Evolutionary conservation across 2,113 vertebrate genomes (phyloP).

Genomic region (Eulemur rufifrons): DNA sequence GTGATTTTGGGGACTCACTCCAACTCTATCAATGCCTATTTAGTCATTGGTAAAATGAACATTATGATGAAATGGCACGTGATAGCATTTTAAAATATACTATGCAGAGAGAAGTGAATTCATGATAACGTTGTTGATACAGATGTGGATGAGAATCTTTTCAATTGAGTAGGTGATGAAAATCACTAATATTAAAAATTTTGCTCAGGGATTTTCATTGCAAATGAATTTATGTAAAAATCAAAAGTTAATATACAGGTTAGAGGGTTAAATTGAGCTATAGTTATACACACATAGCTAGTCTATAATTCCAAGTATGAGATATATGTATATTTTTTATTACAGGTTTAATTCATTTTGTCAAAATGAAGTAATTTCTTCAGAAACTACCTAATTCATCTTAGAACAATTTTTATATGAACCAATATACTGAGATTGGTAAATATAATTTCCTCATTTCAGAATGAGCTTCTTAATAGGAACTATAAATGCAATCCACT

Average conservation of each 20-base stretch:
- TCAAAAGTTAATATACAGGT: not conserved
- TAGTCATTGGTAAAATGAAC: not conserved
- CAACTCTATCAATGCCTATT: not conserved
- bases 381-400: not conserved
- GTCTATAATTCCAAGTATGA: not conserved
- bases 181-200: not conserved
- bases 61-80: not conserved
- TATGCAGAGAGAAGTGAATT: not conserved
- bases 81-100: not conserved
- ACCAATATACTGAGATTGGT: not conserved
- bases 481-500: not conserved
- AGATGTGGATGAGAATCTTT: not conserved
- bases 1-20: not conserved
- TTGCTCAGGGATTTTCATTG: not conserved
- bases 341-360: not conserved
- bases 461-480: not conserved
- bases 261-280: not conserved
- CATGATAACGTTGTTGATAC: not conserved
- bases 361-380: not conserved
- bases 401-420: not conserved
- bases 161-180: not conserved
- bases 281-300: not conserved
- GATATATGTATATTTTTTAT: not conserved
- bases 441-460: not conserved
- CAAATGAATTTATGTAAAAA: not conserved